These are phyloP conservation scores for Octomys mimax DNA, from an alignment of 2,797 vertebrate genomes.

Conservation along the genomic window DNA sequence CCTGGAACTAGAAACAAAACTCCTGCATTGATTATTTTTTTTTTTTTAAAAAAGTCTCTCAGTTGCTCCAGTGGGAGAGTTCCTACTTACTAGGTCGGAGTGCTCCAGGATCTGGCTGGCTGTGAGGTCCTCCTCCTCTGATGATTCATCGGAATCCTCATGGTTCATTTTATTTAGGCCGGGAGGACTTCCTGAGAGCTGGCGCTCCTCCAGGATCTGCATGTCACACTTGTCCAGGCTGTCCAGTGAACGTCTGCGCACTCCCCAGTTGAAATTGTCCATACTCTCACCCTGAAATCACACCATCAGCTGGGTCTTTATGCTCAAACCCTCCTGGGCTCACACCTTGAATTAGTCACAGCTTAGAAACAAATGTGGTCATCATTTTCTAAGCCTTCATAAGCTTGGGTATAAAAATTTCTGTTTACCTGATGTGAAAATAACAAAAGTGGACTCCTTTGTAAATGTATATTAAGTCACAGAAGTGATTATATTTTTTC, in stretches of 20 bases:
- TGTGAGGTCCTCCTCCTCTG: conserved; percentile 97
- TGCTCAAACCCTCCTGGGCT: background rate
- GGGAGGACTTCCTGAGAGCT: conserved; percentile 96
- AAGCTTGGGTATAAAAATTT: background rate
- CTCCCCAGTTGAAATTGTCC: conserved; percentile 99
- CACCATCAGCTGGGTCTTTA: conserved; percentile 51
- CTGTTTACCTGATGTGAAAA: conserved; percentile 49
- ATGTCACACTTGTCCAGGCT: conserved; percentile 96
- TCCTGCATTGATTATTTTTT: background rate
- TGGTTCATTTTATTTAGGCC: conserved; percentile 95
- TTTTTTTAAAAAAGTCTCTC: background rate
- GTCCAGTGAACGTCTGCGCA: conserved; percentile 97
- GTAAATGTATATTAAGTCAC: background rate
- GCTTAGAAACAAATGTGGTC: background rate
- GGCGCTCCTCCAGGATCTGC: conserved; percentile 96
- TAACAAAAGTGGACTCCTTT: conserved; percentile 3
- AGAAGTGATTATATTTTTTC: background rate
- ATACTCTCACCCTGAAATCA: conserved; percentile 96
- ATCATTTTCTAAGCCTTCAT: background rate
- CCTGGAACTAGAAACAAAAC: background rate
- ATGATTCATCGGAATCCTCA: conserved; percentile 97
- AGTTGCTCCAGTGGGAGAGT: background rate
- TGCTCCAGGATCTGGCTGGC: conserved; percentile 97
- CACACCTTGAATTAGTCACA: background rate
- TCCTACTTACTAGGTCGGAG: conserved; percentile 91